Percentiles rank a stretch among this genome's conserved stretches.
Conservation (phyloP, 92 coral and sea anemone species). For the Heteractis magnifica region DNA sequence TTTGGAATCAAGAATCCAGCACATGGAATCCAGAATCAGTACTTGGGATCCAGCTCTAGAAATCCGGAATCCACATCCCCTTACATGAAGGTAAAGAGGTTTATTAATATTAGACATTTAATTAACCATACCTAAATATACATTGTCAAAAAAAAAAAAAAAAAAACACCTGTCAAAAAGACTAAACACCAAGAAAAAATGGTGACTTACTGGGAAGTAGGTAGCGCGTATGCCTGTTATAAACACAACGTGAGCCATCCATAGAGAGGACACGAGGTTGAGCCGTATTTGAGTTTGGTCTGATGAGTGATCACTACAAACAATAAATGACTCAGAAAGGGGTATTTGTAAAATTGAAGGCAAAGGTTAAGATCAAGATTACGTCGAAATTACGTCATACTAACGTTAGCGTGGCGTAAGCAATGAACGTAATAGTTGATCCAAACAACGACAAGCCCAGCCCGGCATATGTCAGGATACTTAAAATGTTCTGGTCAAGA, state of each 20-base stretch:
- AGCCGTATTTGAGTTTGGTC: neutral
- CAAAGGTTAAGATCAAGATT: neutral
- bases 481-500: neutral
- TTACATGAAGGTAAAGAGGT: too few relatives aligned
- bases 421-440: constrained; percentile 2
- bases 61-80: too few relatives aligned
- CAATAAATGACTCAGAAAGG: neutral
- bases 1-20: too few relatives aligned
- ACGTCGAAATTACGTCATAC: neutral
- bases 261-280: constrained; percentile 7
- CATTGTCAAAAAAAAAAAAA: neutral
- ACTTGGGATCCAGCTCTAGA: too few relatives aligned
- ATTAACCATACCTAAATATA: too few relatives aligned
- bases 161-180: neutral
- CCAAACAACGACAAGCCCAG: constrained; percentile 9
- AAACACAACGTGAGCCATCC: constrained; percentile 9
- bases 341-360: too few relatives aligned
- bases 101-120: too few relatives aligned
- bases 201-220: neutral
- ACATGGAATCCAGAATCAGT: too few relatives aligned
- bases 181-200: too few relatives aligned
- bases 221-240: constrained; percentile 2
- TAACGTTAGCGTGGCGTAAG: constrained; percentile 1
- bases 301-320: neutral
- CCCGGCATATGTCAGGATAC: neutral